A percentile compares a stretch with the other conserved stretches of the same genome.
phyloP scores from a whole-genome alignment of 2,888 invertebrate species.

The Phymatocera aterrima region DNA sequence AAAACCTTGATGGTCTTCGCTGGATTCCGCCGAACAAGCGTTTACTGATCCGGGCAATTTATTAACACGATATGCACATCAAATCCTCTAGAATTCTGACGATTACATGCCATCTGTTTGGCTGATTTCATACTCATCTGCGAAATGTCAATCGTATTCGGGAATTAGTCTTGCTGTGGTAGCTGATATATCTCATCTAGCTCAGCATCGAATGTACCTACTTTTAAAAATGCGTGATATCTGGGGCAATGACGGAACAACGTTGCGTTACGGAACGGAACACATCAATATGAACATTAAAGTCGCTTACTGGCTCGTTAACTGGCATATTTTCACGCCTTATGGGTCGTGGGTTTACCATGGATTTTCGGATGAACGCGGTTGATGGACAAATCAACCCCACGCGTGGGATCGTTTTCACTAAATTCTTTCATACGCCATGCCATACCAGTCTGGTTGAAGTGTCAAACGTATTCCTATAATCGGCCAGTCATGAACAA shows the following conservation, averaged over 20 bases:
- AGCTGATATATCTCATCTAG: background rate
- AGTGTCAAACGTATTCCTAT: background rate
- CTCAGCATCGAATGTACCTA: background rate
- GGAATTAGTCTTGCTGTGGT: background rate
- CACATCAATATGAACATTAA: slow-evolving; percentile 12
- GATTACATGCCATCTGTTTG: background rate
- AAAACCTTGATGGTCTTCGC: background rate
- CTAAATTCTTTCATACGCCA: background rate
- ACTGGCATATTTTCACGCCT: background rate
- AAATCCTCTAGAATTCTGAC: background rate
- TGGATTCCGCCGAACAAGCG: background rate
- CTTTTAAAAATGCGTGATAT: background rate
- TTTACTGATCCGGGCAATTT: background rate
- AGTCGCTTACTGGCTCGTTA: slow-evolving; percentile 7
- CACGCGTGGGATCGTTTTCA: background rate
- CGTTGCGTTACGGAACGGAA: background rate
- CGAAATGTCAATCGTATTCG: background rate
- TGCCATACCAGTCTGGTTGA: background rate
- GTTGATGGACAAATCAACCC: slow-evolving; percentile 3
- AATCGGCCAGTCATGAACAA: background rate
- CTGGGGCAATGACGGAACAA: background rate
- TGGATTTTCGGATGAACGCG: background rate
- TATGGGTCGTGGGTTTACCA: background rate
- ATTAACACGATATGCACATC: background rate
- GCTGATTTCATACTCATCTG: slow-evolving; percentile 3